Percentiles rank a stretch among this genome's conserved stretches.
Evolutionary conservation across 2,797 vertebrate genomes (phyloP).

Genomic region (Danio jaintianensis): DNA sequence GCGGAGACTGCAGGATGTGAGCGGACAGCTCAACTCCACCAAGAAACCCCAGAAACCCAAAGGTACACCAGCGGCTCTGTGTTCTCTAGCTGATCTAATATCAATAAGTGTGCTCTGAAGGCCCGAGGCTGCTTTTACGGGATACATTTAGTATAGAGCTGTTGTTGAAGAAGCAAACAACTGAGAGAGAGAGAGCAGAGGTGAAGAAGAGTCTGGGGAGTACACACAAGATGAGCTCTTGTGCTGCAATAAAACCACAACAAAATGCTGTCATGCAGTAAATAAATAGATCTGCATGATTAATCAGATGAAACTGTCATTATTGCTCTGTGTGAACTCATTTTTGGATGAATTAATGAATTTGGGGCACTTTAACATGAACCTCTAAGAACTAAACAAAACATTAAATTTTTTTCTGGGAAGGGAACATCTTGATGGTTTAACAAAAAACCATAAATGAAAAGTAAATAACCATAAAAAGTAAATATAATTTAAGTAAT

Average conservation of each 20-base stretch:
- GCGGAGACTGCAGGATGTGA: constrained; percentile 90
- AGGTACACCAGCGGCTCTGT: constrained; percentile 67
- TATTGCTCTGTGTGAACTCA: too few species aligned
- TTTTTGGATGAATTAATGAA: too few species aligned
- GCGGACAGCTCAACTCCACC: constrained; percentile 91
- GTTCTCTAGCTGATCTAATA: background rate
- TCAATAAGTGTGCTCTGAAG: background rate
- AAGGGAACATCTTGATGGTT: too few species aligned
- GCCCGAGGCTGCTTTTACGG: background rate
- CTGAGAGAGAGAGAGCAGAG: background rate
- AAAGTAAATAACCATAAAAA: too few species aligned
- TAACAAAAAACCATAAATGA: too few species aligned
- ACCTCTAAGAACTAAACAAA: too few species aligned
- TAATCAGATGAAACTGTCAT: too few species aligned
- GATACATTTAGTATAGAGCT: background rate
- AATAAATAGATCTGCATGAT: background rate
- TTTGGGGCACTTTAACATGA: too few species aligned
- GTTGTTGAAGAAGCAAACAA: background rate
- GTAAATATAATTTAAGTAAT: too few species aligned
- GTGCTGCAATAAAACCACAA: background rate
- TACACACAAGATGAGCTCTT: background rate
- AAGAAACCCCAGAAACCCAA: constrained; percentile 92
- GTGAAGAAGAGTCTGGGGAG: background rate
- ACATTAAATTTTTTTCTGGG: too few species aligned
- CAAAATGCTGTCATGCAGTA: background rate